Evolutionary conservation across 2,888 invertebrate genomes (phyloP).

Genomic region (Steinernema scapterisci): DNA sequence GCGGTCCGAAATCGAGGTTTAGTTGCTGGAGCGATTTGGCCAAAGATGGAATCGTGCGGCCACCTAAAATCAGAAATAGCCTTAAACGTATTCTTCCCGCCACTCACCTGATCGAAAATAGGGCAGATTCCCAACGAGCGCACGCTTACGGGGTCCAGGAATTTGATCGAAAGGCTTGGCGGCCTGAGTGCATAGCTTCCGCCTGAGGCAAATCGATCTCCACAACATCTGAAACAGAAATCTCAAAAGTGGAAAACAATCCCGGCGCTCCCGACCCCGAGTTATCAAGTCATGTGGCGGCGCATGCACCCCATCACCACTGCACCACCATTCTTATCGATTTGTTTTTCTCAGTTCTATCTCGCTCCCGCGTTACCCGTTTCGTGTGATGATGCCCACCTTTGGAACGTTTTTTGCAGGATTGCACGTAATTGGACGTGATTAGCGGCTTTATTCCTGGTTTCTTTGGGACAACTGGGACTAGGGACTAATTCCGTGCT

Average conservation of each 20-base stretch:
- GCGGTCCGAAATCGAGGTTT: conserved; percentile 70
- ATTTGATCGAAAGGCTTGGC: conserved; percentile 43
- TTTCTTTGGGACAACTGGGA: too few relatives aligned
- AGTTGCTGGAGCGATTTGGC: conserved; percentile 67
- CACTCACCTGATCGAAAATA: conserved; percentile 38
- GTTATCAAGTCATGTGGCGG: background rate
- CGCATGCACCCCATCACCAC: background rate
- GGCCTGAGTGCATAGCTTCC: too few relatives aligned
- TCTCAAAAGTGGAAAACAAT: background rate
- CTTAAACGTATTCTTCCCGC: conserved; percentile 3
- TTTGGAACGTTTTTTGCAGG: too few relatives aligned
- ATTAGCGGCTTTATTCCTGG: too few relatives aligned
- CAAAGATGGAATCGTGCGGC: conserved; percentile 32
- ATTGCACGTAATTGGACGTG: too few relatives aligned
- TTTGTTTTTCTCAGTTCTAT: conserved; percentile 1
- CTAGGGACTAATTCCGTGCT: too few relatives aligned
- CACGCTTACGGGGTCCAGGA: conserved; percentile 44
- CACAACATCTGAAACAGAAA: too few relatives aligned
- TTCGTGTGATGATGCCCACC: too few relatives aligned
- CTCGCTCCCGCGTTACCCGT: too few relatives aligned
- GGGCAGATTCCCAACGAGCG: conserved; percentile 42
- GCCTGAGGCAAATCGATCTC: too few relatives aligned
- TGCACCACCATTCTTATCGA: too few relatives aligned
- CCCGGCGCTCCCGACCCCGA: too few relatives aligned
- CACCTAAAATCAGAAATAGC: background rate